Evolutionary conservation across 1,140 invertebrate species (phyloP).

Genomic region (Ostrea denselamellosa): DNA sequence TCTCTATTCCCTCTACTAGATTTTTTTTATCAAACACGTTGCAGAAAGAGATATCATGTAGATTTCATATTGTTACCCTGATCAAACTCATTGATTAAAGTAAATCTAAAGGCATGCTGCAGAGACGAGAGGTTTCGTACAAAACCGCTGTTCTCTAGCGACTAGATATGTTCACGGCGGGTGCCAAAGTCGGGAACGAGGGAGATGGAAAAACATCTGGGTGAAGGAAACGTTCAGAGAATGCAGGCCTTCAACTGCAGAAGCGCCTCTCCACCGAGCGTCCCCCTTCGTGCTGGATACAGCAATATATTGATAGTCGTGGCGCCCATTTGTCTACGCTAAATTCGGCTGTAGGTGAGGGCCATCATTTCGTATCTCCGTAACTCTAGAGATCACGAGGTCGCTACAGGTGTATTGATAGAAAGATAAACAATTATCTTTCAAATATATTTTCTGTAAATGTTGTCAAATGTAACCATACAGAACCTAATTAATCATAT

Average conservation of each 20-base stretch:
- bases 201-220: slow-evolving; percentile 5
- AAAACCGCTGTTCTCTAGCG: background rate
- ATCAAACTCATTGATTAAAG: background rate
- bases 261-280: background rate
- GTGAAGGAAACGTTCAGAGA: background rate
- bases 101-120: background rate
- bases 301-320: background rate
- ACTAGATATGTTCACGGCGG: slow-evolving; percentile 9
- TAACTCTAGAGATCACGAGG: background rate
- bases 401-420: background rate
- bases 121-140: background rate
- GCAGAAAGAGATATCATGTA: background rate
- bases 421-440: background rate
- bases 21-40: background rate
- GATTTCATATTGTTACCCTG: background rate
- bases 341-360: background rate
- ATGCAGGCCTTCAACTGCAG: background rate
- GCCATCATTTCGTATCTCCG: background rate
- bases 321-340: slow-evolving; percentile 8
- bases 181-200: background rate
- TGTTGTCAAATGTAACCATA: too few relatives aligned
- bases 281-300: background rate
- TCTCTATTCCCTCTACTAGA: background rate
- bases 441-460: too few relatives aligned
- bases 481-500: too few relatives aligned